phyloP scores from a whole-genome alignment of 2,113 vertebrate species.

The Chloropsis cyanopogon region DNA sequence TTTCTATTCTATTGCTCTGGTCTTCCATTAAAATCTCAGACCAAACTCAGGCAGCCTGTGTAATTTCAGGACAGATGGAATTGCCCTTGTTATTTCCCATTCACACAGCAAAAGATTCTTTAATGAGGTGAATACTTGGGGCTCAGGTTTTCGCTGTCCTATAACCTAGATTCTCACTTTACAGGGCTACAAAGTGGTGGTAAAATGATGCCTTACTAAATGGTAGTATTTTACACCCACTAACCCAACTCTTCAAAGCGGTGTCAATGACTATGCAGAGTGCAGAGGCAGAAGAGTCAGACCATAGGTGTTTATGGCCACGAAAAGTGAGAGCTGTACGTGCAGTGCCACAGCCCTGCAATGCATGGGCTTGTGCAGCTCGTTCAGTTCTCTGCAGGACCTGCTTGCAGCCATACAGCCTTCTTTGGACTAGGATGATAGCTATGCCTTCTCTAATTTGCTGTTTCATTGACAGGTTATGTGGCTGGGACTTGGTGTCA shows the following conservation, averaged over 20 bases:
- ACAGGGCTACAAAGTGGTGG: not conserved
- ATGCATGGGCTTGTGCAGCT: not conserved
- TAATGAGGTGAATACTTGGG: not conserved
- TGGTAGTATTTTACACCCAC: slow-evolving; percentile 12
- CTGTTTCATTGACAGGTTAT: not conserved
- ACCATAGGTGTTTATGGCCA: not conserved
- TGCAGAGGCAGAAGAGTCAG: not conserved
- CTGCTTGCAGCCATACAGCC: not conserved
- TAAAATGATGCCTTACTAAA: not conserved
- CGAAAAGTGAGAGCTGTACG: not conserved
- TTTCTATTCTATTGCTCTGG: not conserved
- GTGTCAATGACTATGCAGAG: not conserved
- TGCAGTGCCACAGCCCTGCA: not conserved
- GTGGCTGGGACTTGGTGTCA: not conserved
- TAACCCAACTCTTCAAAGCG: not conserved
- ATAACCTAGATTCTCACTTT: not conserved
- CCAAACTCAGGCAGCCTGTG: not conserved
- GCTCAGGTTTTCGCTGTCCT: not conserved
- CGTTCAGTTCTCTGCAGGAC: fast-evolving
- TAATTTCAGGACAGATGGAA: not conserved
- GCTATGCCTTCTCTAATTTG: not conserved
- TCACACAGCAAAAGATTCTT: not conserved
- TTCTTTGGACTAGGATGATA: not conserved
- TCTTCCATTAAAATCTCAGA: not conserved
- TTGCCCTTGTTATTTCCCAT: not conserved